Evolutionary conservation across 2,113 vertebrate species (phyloP).

Genomic region (Sardina pilchardus): DNA sequence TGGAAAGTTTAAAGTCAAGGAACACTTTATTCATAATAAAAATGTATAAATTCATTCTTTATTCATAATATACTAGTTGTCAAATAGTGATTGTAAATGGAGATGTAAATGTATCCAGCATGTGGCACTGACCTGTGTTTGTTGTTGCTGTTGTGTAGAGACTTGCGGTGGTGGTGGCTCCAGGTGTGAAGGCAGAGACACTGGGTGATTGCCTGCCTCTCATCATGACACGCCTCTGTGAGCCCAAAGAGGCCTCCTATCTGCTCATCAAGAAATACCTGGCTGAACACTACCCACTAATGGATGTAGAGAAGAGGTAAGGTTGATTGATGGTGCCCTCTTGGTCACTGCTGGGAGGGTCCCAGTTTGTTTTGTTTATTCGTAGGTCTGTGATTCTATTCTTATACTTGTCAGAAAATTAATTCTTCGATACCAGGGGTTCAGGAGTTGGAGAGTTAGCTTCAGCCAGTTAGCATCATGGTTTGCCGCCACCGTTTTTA

Average conservation of each 20-base stretch:
- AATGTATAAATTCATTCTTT: too few relatives aligned
- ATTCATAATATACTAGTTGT: too few relatives aligned
- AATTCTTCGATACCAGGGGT: too few relatives aligned
- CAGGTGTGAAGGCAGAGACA: constrained; percentile 71
- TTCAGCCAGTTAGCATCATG: too few relatives aligned
- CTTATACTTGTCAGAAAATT: neutral
- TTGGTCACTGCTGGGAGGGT: neutral
- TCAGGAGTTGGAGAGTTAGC: too few relatives aligned
- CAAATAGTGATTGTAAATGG: too few relatives aligned
- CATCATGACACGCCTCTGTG: constrained; percentile 95
- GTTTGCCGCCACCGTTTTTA: too few relatives aligned
- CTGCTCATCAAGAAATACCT: constrained; percentile 95
- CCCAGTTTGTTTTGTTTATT: neutral
- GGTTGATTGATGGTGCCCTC: neutral
- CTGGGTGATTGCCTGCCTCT: constrained; percentile 90
- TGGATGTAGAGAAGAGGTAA: constrained; percentile 90
- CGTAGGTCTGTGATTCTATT: neutral
- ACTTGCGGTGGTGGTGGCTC: constrained; percentile 47
- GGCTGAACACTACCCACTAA: constrained; percentile 91
- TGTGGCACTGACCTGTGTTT: neutral
- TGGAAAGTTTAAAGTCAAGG: neutral
- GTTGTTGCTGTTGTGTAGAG: constrained; percentile 66
- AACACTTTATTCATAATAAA: too few relatives aligned
- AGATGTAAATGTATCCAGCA: neutral
- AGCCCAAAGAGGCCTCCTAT: constrained; percentile 98